Conservation (phyloP, 2,888 invertebrate species). For the Yponomeuta evonymella region DNA sequence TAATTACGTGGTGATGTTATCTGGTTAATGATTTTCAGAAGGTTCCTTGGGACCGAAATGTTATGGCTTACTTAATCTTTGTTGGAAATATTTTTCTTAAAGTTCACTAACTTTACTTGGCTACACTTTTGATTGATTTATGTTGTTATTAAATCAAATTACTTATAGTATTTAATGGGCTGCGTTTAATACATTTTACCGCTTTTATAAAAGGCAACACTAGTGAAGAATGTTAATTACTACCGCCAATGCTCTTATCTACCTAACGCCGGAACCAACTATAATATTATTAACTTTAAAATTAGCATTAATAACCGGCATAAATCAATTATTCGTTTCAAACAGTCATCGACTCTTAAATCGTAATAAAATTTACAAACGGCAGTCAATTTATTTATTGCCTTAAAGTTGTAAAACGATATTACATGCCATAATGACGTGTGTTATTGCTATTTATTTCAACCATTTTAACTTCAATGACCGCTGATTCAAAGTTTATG, state of each 20-base stretch:
- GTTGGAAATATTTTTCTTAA: background rate
- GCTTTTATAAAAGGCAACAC: background rate
- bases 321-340: slow-evolving; percentile 73
- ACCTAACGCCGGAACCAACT: background rate
- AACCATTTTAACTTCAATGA: slow-evolving; percentile 65
- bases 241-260: background rate
- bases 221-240: background rate
- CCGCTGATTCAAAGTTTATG: slow-evolving; percentile 59
- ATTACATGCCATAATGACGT: slow-evolving; percentile 72
- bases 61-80: no score
- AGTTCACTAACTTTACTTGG: background rate
- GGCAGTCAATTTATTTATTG: slow-evolving; percentile 74
- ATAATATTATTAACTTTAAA: slow-evolving; percentile 38
- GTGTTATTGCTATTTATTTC: slow-evolving; percentile 72
- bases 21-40: background rate
- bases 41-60: no score
- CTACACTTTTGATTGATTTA: background rate
- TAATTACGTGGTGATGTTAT: background rate
- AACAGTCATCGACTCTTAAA: slow-evolving; percentile 73
- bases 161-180: background rate
- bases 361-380: slow-evolving; percentile 74
- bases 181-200: background rate
- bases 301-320: slow-evolving; percentile 64
- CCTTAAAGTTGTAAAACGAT: slow-evolving; percentile 73
- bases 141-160: background rate